Conservation (phyloP, 2,113 vertebrate genomes). For the Rhombomys opimus region DNA sequence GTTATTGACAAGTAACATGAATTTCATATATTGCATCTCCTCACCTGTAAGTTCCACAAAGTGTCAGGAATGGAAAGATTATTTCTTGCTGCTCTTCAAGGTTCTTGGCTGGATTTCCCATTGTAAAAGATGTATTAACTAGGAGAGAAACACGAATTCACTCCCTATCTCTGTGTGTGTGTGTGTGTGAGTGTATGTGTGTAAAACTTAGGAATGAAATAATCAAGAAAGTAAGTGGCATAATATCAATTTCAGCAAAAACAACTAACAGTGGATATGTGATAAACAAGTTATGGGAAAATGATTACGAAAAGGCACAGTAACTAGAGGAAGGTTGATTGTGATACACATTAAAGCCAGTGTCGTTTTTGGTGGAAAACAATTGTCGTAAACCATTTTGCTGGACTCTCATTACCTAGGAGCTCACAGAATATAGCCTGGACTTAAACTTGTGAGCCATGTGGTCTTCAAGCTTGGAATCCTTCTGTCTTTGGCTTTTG, state of each 20-base stretch:
- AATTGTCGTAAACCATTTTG: too few relatives aligned
- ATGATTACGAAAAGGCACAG: background rate
- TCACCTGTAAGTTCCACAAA: background rate
- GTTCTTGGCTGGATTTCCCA: too few relatives aligned
- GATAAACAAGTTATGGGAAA: background rate
- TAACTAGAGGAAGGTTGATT: background rate
- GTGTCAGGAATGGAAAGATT: background rate
- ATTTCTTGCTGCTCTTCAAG: background rate
- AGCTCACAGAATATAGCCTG: background rate
- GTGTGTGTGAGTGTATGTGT: too few relatives aligned
- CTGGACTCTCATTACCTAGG: background rate
- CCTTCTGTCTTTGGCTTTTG: background rate
- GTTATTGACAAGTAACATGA: background rate
- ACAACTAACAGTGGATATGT: background rate
- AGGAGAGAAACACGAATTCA: background rate
- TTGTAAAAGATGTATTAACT: background rate
- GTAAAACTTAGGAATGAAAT: background rate
- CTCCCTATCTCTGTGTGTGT: too few relatives aligned
- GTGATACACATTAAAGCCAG: background rate
- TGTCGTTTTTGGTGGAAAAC: background rate
- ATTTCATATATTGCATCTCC: background rate
- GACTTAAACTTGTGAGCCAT: background rate
- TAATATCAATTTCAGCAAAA: background rate
- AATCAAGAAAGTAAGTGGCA: background rate
- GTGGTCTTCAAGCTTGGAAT: background rate